Evolutionary conservation across 2,113 vertebrate genomes (phyloP), one percentile per base, ranked within the genome.

Genomic region (Halichoerus grypus): DNA sequence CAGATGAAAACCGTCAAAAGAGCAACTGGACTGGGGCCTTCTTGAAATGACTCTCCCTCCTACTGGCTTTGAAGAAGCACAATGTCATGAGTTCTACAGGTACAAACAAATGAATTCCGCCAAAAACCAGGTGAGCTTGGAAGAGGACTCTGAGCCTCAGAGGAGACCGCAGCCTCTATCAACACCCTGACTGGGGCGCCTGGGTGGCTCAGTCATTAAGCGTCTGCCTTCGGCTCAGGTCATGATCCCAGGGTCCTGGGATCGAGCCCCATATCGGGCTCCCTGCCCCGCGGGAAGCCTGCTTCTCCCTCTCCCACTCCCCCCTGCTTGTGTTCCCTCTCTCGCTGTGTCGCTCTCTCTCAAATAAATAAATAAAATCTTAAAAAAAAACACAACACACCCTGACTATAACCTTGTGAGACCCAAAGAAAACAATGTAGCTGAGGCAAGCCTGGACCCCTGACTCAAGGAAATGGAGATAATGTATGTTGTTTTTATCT

Each of bases 401-500:
- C n/a, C 65, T 63, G 21, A 84, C 18, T 51, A 46, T 28, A 51
- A 81, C 18, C 42, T 96, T 77, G 71, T 31, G 53, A 83, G 72
- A 88, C 31, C 42, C 49, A 89, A n/a, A 81, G 21, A 91, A 80
- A n/a, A 81, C 4, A 28, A 61, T 5, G 2, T 10, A 24, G 9
- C 46, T 92, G 80, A 81, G 21, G 49, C 9, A 31, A 85, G 46
- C 13, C 65, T 86, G 46, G 33, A 92, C 57, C 53, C 46, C 61
- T 82, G 7, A 91, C 10, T 15, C 55, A 76, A 24, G 28, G 33
- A 95, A 91, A 81, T 5, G 31, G 18, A 90, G 26, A 94, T 81
- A 92, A 71, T 36, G 7, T 46, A 84, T 81, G 1, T 57, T 95
- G 39, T 69, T 94, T 90, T 93, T 96, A 96, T 92, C 51, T 24